A percentile compares a stretch with the other conserved stretches of the same genome.
phyloP scores from a whole-genome alignment of 2,113 vertebrate species.

The Neotragus moschatus region DNA sequence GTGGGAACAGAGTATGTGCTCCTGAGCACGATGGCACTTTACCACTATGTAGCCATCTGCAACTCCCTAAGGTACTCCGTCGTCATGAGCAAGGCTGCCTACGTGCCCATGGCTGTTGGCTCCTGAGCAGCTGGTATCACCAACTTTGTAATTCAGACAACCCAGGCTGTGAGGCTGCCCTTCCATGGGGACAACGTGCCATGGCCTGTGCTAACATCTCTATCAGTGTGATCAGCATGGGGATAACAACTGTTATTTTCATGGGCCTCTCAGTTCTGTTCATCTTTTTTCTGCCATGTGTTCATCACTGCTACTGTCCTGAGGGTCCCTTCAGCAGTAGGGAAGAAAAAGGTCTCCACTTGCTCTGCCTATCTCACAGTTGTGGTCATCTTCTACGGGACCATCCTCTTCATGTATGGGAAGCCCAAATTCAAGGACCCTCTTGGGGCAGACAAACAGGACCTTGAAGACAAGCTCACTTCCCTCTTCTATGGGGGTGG shows the following conservation, averaged over 20 bases:
- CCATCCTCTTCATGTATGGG: conserved; percentile 59
- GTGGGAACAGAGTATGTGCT: conserved; percentile 56
- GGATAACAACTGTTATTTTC: conserved; percentile 16
- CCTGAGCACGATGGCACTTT: conserved; percentile 61
- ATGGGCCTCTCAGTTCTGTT: conserved; percentile 13
- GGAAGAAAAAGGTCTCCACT: conserved; percentile 53
- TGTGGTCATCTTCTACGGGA: neutral
- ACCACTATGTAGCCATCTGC: conserved; percentile 62
- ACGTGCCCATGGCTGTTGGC: neutral
- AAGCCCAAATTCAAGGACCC: conserved; percentile 50
- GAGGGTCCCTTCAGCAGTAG: conserved; percentile 47
- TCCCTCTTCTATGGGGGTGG: conserved; percentile 67
- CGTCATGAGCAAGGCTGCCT: conserved; percentile 51
- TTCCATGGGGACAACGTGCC: conserved; percentile 28
- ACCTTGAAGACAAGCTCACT: conserved; percentile 54
- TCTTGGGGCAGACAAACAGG: neutral
- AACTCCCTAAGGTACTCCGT: conserved; percentile 35
- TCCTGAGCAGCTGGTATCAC: conserved; percentile 34
- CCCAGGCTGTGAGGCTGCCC: conserved; percentile 25
- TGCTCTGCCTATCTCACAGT: conserved; percentile 60
- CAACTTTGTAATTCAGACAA: conserved; percentile 49
- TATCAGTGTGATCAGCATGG: conserved; percentile 53
- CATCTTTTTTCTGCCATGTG: conserved; percentile 36
- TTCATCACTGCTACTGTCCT: conserved; percentile 47
- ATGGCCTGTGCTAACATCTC: conserved; percentile 54